These are phyloP conservation scores for Ciconia boyciana DNA, from an alignment of 2,113 vertebrate species.

Conservation along the genomic window DNA sequence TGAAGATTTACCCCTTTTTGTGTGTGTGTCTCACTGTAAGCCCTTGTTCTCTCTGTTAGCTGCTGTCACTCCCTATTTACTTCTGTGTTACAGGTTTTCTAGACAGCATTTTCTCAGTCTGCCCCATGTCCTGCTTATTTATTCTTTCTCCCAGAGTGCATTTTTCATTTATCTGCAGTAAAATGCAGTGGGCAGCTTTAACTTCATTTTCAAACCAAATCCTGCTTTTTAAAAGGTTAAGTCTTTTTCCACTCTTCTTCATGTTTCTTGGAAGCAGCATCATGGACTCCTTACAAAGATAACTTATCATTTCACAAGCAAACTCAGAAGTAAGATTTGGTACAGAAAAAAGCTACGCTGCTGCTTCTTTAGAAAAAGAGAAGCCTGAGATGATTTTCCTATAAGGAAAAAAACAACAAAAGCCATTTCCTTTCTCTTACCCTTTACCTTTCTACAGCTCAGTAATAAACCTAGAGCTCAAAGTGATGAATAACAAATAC, in stretches of 20 bases:
- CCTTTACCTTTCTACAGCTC: not conserved
- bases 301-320: not conserved
- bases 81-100: not conserved
- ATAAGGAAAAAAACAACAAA: not conserved
- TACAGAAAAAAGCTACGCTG: not conserved
- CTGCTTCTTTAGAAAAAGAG: not conserved
- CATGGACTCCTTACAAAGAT: not conserved
- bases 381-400: not conserved
- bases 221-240: not conserved
- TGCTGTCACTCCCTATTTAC: not conserved
- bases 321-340: not conserved
- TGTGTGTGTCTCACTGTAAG: not conserved
- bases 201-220: constrained; percentile 7
- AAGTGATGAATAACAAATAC: constrained; percentile 2
- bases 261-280: not conserved
- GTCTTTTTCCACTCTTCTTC: not conserved
- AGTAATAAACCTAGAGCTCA: not conserved
- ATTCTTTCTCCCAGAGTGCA: not conserved
- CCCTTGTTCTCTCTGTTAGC: not conserved
- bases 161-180: not conserved
- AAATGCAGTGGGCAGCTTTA: not conserved
- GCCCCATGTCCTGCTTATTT: not conserved
- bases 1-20: not conserved
- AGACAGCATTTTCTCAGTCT: not conserved
- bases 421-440: not conserved